Percentiles rank a stretch among this genome's conserved stretches.
Conservation (phyloP, 1,140 invertebrate genomes). For the Musca vetustissima region DNA sequence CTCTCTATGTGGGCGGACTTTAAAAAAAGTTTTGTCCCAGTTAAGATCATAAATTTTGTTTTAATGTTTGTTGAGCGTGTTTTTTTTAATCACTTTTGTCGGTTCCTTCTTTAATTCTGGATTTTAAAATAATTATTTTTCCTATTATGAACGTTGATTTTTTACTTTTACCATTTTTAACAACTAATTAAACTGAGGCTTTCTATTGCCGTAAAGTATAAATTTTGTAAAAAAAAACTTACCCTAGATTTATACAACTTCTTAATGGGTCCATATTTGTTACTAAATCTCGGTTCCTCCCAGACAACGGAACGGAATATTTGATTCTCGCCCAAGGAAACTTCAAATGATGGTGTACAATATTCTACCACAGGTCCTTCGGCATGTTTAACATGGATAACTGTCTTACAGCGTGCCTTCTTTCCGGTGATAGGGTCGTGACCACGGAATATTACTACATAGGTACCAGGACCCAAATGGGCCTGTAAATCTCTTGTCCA, state of each 20-base stretch:
- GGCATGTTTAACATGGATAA: slow-evolving; percentile 64
- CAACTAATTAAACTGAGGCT: no score
- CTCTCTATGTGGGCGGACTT: no score
- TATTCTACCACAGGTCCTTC: slow-evolving; percentile 50
- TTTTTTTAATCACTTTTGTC: no score
- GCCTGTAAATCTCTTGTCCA: slow-evolving; percentile 69
- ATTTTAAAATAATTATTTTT: no score
- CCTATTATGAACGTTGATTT: no score
- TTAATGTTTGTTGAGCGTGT: no score
- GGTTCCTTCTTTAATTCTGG: no score
- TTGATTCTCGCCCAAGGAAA: slow-evolving; percentile 61
- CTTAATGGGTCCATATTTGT: slow-evolving; percentile 62
- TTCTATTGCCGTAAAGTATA: no score
- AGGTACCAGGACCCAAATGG: slow-evolving; percentile 62
- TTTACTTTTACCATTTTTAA: no score
- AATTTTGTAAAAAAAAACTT: slow-evolving; percentile 34
- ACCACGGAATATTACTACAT: slow-evolving; percentile 64
- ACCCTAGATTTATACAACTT: slow-evolving; percentile 67
- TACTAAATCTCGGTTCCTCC: slow-evolving; percentile 69
- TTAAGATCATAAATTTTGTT: no score
- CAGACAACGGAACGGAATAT: slow-evolving; percentile 63
- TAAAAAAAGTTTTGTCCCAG: no score
- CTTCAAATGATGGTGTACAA: slow-evolving; percentile 68
- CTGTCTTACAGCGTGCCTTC: slow-evolving; percentile 63
- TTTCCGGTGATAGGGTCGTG: slow-evolving; percentile 61